Conservation (phyloP, 30 jellyfish, hydroid and myxozoan genomes). For the Nemopilema nomurai region DNA sequence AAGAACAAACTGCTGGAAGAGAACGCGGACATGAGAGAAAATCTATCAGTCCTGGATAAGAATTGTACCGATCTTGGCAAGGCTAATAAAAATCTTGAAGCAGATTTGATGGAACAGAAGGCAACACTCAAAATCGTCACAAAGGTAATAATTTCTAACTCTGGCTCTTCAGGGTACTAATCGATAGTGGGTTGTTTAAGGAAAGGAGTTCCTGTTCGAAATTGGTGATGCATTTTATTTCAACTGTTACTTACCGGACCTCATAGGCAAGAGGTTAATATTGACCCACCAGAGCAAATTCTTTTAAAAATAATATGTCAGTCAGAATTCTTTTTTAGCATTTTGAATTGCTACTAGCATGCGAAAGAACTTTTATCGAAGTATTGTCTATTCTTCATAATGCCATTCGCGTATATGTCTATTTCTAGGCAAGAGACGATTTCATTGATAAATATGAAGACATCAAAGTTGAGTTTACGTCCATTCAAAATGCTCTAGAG, state of each 20-base stretch:
- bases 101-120: slow-evolving; percentile 49
- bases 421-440: slow-evolving; percentile 47
- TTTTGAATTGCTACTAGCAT: no score
- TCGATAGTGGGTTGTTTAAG: no score
- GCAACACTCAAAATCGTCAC: slow-evolving; percentile 28
- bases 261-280: no score
- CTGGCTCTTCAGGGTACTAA: neutral
- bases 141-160: slow-evolving; percentile 1
- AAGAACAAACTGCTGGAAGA: slow-evolving; percentile 46
- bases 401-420: neutral
- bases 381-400: neutral
- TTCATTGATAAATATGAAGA: slow-evolving; percentile 52
- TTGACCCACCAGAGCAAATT: no score
- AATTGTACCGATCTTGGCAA: slow-evolving; percentile 38
- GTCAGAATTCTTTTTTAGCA: no score
- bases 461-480: slow-evolving; percentile 35
- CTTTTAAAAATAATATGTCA: no score
- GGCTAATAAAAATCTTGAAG: slow-evolving; percentile 43
- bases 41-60: slow-evolving; percentile 20
- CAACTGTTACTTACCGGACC: no score
- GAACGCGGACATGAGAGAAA: slow-evolving; percentile 26
- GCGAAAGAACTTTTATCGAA: neutral
- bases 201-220: no score
- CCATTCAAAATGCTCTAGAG: slow-evolving; percentile 47
- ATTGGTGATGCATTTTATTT: no score